A percentile compares a stretch with the other conserved stretches of the same genome.
Conservation (phyloP, 2,797 vertebrate genomes). For the Macropodus opercularis region DNA sequence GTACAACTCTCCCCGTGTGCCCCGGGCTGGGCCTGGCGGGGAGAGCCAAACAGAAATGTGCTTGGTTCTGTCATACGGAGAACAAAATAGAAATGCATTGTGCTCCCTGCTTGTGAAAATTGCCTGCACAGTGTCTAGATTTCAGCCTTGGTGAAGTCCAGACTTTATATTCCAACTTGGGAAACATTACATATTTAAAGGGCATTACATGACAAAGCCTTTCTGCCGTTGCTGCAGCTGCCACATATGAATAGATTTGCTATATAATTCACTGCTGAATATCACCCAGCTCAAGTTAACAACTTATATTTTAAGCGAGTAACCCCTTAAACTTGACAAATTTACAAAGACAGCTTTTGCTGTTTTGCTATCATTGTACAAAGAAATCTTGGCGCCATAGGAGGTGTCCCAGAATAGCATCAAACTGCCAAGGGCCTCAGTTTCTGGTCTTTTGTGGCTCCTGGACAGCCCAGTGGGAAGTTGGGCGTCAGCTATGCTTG, state of each 20-base stretch:
- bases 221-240: neutral
- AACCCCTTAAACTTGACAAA: neutral
- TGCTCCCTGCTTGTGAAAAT: constrained; percentile 60
- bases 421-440: constrained; percentile 58
- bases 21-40: constrained; percentile 41
- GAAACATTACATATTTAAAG: constrained; percentile 44
- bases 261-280: constrained; percentile 6
- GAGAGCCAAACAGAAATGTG: constrained; percentile 54
- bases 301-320: neutral
- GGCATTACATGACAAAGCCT: constrained; percentile 12
- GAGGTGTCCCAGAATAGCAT: constrained; percentile 48
- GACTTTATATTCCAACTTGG: constrained; percentile 33
- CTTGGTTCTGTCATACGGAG: constrained; percentile 60
- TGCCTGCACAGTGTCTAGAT: constrained; percentile 32
- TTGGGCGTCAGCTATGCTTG: constrained; percentile 63
- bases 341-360: neutral
- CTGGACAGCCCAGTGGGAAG: constrained; percentile 71
- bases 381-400: constrained; percentile 34
- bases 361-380: constrained; percentile 30
- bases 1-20: constrained; percentile 44
- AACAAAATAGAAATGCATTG: constrained; percentile 63
- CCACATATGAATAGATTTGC: neutral
- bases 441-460: constrained; percentile 70
- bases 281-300: constrained; percentile 6
- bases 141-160: constrained; percentile 30